phyloP scores from a whole-genome alignment of 2,888 invertebrate genomes.

The Drosophila mulleri region DNA sequence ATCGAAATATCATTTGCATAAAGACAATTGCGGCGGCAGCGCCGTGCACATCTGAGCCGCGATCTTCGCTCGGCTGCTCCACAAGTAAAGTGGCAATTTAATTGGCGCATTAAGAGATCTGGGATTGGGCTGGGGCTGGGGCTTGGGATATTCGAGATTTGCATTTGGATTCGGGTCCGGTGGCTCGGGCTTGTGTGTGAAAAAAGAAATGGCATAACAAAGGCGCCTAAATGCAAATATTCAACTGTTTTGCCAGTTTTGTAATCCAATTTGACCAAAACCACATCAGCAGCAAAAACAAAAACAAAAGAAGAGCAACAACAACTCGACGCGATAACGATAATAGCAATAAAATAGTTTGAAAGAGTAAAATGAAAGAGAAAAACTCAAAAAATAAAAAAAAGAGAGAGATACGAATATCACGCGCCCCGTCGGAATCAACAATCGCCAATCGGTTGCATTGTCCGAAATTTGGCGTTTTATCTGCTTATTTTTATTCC shows the following conservation, averaged over 20 bases:
- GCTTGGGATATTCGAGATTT: constrained; percentile 2
- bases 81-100: constrained; percentile 70
- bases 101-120: constrained; percentile 70
- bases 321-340: constrained; percentile 43
- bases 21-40: constrained; percentile 63
- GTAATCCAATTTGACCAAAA: constrained; percentile 64
- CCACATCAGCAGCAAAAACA: constrained; percentile 23
- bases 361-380: constrained; percentile 23
- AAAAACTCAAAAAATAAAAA: constrained; percentile 13
- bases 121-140: constrained; percentile 13
- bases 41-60: constrained; percentile 4
- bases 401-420: constrained; percentile 30
- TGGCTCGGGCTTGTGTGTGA: constrained; percentile 34
- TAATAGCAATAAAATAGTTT: constrained; percentile 53
- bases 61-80: constrained; percentile 32
- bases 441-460: constrained; percentile 52
- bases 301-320: constrained; percentile 14
- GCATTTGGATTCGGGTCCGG: constrained; percentile 28
- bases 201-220: constrained; percentile 77
- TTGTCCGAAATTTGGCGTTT: constrained; percentile 55
- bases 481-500: neutral
- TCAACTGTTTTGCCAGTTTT: constrained; percentile 53
- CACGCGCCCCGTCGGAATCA: constrained; percentile 55
- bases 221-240: constrained; percentile 52
- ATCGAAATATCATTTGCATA: constrained; percentile 69